Evolutionary conservation across 2,113 vertebrate species (phyloP).

Genomic region (Acrocephalus kingi): DNA sequence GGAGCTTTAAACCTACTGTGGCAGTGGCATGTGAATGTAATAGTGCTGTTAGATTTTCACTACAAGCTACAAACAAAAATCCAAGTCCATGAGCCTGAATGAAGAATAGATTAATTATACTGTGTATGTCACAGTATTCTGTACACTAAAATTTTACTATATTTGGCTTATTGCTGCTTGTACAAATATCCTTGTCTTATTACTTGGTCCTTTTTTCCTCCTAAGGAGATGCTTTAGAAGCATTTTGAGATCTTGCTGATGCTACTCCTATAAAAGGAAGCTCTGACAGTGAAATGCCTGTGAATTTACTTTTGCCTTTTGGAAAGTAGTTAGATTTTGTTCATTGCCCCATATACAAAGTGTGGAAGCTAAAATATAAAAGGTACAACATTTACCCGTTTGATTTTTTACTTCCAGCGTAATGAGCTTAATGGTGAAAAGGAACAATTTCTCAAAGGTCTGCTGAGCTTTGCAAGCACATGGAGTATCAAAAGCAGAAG

Average conservation of each 20-base stretch:
- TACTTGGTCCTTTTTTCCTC: not conserved
- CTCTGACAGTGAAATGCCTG: not conserved
- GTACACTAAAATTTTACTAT: not conserved
- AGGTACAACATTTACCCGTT: not conserved
- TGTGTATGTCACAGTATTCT: not conserved
- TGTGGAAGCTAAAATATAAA: not conserved
- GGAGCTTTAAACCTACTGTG: not conserved
- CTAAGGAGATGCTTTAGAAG: not conserved
- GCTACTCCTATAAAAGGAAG: not conserved
- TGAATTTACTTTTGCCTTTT: not conserved
- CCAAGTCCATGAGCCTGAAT: not conserved
- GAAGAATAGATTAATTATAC: not conserved
- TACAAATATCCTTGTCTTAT: not conserved
- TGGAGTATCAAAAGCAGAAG: not conserved
- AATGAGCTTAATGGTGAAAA: not conserved
- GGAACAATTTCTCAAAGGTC: not conserved
- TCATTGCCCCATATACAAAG: not conserved
- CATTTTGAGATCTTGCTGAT: not conserved
- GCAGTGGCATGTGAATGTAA: not conserved
- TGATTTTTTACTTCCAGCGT: not conserved
- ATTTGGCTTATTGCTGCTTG: not conserved
- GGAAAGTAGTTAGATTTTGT: not conserved
- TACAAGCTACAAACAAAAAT: not conserved
- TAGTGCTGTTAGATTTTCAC: not conserved
- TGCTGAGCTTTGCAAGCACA: not conserved